Percentiles rank a stretch among this genome's conserved stretches.
phyloP scores from a whole-genome alignment of 2,888 invertebrate species.

The Tiliacea aurago region DNA sequence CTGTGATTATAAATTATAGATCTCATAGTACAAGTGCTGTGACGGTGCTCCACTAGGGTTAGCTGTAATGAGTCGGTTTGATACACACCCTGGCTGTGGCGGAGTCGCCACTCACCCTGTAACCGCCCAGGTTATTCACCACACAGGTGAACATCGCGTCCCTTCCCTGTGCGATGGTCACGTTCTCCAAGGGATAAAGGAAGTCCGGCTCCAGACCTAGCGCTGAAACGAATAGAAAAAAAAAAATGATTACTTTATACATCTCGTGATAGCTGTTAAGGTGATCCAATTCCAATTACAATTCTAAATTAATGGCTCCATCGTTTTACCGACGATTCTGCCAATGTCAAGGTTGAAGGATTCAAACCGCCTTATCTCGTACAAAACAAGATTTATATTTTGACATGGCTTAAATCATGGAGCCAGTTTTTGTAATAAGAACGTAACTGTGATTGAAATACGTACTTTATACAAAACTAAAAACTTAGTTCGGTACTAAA shows the following conservation, averaged over 20 bases:
- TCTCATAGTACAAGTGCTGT: constrained; percentile 84
- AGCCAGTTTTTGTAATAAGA: too few species aligned
- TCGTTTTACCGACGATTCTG: too few species aligned
- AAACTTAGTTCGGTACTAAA: too few species aligned
- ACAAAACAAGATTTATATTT: too few species aligned
- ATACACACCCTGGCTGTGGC: constrained; percentile 96
- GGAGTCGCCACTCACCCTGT: constrained; percentile 98
- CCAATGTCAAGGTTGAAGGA: too few species aligned
- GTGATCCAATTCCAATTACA: too few species aligned
- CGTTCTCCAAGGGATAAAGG: constrained; percentile 94
- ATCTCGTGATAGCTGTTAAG: too few species aligned
- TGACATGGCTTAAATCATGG: too few species aligned
- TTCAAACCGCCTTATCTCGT: too few species aligned
- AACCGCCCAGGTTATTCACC: constrained; percentile 95
- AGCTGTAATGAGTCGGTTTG: constrained; percentile 88
- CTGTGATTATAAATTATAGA: constrained; percentile 79
- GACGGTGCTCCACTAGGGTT: constrained; percentile 87
- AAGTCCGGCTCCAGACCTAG: constrained; percentile 95
- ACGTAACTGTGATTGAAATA: too few species aligned
- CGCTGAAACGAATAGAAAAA: constrained; percentile 90
- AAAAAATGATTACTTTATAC: neutral
- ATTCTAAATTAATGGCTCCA: too few species aligned
- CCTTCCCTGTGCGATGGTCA: constrained; percentile 95
- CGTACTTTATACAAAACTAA: too few species aligned
- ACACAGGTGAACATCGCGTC: constrained; percentile 96